Evolutionary conservation across 2,797 vertebrate species (phyloP).

Genomic region (Amphiprion clarkii): DNA sequence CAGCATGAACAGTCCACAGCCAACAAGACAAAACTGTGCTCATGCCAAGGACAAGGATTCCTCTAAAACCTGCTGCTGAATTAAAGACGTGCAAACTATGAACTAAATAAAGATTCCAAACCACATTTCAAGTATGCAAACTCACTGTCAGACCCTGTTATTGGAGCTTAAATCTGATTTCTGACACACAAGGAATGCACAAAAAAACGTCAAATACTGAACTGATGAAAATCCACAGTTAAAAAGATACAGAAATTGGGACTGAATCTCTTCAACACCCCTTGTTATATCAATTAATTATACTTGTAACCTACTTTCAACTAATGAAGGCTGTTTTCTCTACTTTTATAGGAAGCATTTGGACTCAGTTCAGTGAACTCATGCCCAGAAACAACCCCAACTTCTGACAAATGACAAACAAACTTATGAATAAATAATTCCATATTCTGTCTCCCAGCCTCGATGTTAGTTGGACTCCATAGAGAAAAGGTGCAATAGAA

Average conservation of each 20-base stretch:
- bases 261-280: constrained; percentile 1
- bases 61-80: constrained; percentile 4
- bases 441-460: background rate
- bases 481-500: background rate
- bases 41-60: constrained; percentile 36
- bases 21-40: constrained; percentile 57
- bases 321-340: constrained; percentile 4
- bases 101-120: background rate
- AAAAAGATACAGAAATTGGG: constrained; percentile 7
- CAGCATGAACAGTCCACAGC: constrained; percentile 54
- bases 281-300: background rate
- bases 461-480: background rate
- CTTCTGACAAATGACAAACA: constrained; percentile 53
- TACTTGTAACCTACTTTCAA: constrained; percentile 7
- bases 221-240: background rate
- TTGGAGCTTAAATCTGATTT: background rate
- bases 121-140: background rate
- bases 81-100: background rate
- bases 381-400: constrained; percentile 29
- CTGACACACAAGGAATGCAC: background rate
- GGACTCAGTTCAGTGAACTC: background rate
- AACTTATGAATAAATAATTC: constrained; percentile 55
- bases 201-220: background rate
- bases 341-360: constrained; percentile 28
- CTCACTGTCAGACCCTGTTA: background rate